Conservation (phyloP, 2,113 vertebrate species). For the Phyllostomus discolor region DNA sequence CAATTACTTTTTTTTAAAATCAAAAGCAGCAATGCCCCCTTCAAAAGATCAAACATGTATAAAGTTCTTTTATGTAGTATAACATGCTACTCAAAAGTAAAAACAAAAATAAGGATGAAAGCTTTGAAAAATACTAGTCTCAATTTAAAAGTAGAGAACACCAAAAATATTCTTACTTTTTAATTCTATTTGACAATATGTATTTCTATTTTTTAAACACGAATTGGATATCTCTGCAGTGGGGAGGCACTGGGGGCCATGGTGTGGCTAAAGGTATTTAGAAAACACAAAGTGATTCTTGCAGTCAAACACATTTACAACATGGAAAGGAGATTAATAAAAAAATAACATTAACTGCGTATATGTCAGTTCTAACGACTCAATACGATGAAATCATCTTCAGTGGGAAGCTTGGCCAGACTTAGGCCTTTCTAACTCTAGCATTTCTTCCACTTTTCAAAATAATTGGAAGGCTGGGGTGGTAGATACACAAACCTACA, state of each 20-base stretch:
- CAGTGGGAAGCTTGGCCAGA: background rate
- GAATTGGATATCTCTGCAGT: background rate
- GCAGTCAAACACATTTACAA: background rate
- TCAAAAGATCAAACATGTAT: conserved; percentile 58
- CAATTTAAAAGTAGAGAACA: conserved; percentile 25
- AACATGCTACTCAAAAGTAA: conserved; percentile 25
- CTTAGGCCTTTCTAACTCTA: background rate
- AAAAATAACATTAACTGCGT: background rate
- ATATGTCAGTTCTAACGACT: background rate
- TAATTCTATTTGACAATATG: background rate
- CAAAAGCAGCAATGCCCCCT: conserved; percentile 25
- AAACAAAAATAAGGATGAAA: conserved; percentile 16
- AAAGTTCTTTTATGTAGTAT: conserved; percentile 23
- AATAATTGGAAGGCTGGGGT: background rate
- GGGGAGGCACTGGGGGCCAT: background rate
- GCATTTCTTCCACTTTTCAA: background rate
- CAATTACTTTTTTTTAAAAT: conserved; percentile 29
- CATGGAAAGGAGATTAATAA: background rate
- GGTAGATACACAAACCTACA: background rate
- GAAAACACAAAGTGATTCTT: background rate
- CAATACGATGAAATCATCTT: background rate
- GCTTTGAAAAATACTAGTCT: conserved; percentile 33
- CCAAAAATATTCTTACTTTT: background rate
- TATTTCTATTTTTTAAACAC: background rate
- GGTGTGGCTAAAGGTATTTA: background rate